Conservation (phyloP, 2,797 vertebrate species). For the Zonotrichia albicollis region DNA sequence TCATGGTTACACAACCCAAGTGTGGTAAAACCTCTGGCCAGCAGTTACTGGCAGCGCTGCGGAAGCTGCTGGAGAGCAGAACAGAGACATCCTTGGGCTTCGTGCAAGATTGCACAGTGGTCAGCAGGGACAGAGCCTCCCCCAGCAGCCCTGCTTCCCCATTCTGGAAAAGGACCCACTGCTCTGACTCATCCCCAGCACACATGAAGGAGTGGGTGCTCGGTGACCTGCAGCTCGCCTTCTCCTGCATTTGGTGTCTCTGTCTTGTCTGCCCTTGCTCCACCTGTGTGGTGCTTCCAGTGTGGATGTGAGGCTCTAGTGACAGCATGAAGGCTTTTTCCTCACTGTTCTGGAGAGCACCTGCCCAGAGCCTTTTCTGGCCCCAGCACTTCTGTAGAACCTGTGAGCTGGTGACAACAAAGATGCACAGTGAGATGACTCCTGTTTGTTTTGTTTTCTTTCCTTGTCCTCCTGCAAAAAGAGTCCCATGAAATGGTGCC, state of each 20-base stretch:
- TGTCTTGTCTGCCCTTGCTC: background rate
- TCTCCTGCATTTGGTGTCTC: background rate
- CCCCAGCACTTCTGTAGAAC: background rate
- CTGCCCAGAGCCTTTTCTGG: background rate
- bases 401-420: background rate
- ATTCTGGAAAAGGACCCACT: background rate
- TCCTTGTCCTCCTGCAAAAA: background rate
- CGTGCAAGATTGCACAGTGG: slow-evolving; percentile 20
- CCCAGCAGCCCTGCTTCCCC: slow-evolving; percentile 34
- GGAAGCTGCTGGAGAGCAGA: slow-evolving; percentile 58
- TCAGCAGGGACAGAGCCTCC: slow-evolving; percentile 41
- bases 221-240: background rate
- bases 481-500: background rate
- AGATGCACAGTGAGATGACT: background rate
- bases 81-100: background rate
- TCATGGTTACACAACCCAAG: slow-evolving; percentile 49
- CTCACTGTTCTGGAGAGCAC: background rate
- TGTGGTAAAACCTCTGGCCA: slow-evolving; percentile 62
- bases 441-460: background rate
- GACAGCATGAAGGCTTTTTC: background rate
- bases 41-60: slow-evolving; percentile 54
- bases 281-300: background rate
- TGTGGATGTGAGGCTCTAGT: background rate
- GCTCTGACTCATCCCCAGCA: background rate
- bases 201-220: background rate